Conservation (phyloP, 2,888 invertebrate species). For the Eupithecia centaureata region DNA sequence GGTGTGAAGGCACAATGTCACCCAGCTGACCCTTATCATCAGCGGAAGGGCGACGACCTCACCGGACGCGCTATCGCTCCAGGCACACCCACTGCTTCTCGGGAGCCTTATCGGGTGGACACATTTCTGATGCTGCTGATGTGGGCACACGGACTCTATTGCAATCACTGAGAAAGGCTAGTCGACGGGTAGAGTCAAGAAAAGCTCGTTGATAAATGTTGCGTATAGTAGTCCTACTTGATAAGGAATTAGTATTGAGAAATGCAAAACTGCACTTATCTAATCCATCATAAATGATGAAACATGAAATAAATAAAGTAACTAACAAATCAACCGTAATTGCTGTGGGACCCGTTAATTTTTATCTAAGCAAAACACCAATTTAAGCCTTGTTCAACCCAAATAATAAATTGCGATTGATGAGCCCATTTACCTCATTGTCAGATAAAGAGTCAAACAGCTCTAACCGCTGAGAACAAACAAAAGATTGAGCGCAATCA, state of each 20-base stretch:
- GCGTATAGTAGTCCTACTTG: neutral
- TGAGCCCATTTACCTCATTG: neutral
- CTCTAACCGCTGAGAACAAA: conserved; percentile 13
- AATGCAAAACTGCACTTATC: no score
- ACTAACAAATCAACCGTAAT: neutral
- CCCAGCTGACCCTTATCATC: conserved; percentile 67
- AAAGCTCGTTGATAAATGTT: neutral
- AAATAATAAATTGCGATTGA: neutral
- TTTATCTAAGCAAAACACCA: neutral
- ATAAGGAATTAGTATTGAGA: neutral
- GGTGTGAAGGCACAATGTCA: conserved; percentile 19
- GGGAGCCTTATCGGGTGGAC: conserved; percentile 34
- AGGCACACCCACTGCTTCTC: conserved; percentile 49
- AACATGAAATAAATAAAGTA: neutral
- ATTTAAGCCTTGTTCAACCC: neutral
- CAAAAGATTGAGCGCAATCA: conserved; percentile 28
- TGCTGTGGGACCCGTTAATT: neutral
- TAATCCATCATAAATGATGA: no score
- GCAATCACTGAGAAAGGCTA: neutral
- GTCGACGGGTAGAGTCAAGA: neutral
- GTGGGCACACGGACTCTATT: neutral
- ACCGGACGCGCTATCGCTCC: conserved; percentile 68
- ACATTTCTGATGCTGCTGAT: conserved; percentile 16
- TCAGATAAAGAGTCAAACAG: neutral
- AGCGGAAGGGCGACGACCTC: conserved; percentile 76